Conservation (phyloP, 2,113 vertebrate species). For the Rhombomys opimus region DNA sequence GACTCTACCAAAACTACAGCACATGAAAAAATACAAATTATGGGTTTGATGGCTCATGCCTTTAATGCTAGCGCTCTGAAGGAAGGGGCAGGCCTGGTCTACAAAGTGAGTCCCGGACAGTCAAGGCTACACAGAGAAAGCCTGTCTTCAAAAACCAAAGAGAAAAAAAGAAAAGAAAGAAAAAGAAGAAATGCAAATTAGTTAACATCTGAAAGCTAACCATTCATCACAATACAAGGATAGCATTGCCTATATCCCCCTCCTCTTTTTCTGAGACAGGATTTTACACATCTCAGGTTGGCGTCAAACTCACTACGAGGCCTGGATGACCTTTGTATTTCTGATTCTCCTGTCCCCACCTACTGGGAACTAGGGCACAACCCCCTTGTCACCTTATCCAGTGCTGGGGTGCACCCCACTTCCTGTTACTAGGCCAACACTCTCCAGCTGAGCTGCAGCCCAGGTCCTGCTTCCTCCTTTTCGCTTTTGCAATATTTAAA, state of each 20-base stretch:
- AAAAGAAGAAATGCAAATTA: neutral
- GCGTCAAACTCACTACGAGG: neutral
- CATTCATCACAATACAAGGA: neutral
- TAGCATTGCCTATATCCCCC: neutral
- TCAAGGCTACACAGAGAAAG: too few relatives aligned
- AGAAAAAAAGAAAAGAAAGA: too few relatives aligned
- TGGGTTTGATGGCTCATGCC: too few relatives aligned
- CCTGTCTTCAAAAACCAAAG: too few relatives aligned
- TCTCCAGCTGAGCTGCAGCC: neutral
- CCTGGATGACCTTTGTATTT: neutral
- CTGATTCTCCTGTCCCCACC: neutral
- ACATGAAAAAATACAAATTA: neutral
- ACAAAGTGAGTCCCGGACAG: too few relatives aligned
- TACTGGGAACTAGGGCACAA: neutral
- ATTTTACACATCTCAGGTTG: neutral
- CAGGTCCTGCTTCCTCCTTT: neutral
- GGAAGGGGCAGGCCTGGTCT: too few relatives aligned
- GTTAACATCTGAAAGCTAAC: slow-evolving; percentile 28
- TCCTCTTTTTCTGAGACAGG: neutral
- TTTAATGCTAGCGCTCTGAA: too few relatives aligned
- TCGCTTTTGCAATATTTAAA: neutral
- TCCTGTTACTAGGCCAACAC: neutral
- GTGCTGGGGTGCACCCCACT: neutral
- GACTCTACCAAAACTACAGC: neutral
- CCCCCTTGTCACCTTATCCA: neutral